A percentile compares a stretch with the other conserved stretches of the same genome.
Conservation (phyloP, 1,140 invertebrate species). For the Eueides isabella region DNA sequence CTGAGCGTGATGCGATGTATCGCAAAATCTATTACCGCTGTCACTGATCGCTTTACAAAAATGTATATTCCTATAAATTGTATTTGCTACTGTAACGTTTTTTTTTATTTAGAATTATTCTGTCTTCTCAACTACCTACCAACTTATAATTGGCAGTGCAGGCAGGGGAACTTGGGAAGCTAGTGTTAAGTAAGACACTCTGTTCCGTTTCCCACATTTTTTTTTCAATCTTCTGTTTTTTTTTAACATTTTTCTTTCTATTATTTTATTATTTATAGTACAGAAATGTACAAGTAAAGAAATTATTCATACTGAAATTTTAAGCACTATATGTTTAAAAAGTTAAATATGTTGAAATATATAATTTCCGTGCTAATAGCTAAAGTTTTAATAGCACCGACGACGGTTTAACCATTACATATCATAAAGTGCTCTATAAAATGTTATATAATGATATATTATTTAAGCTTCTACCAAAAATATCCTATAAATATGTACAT, state of each 20-base stretch:
- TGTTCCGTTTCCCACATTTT: too few species aligned
- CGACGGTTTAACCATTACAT: background rate
- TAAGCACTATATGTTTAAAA: background rate
- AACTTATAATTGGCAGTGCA: too few species aligned
- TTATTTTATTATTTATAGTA: too few species aligned
- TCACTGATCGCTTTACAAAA: background rate
- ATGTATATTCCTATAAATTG: background rate
- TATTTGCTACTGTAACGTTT: background rate
- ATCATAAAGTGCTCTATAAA: background rate
- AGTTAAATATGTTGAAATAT: background rate
- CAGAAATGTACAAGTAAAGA: too few species aligned
- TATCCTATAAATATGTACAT: too few species aligned
- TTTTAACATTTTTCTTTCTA: too few species aligned
- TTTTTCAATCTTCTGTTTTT: too few species aligned
- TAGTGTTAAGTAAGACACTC: too few species aligned
- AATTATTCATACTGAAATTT: too few species aligned
- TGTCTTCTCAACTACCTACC: too few species aligned
- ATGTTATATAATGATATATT: background rate
- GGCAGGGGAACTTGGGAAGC: too few species aligned
- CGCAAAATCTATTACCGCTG: slow-evolving; percentile 6
- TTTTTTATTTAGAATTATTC: background rate
- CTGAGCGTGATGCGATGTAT: background rate
- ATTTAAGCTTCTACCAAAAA: too few species aligned
- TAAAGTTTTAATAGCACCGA: background rate
- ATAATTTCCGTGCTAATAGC: background rate